Percentiles rank a stretch among this genome's conserved stretches.
These are phyloP conservation scores for Promerops cafer DNA, from an alignment of 2,113 vertebrate genomes.

Conservation along the genomic window DNA sequence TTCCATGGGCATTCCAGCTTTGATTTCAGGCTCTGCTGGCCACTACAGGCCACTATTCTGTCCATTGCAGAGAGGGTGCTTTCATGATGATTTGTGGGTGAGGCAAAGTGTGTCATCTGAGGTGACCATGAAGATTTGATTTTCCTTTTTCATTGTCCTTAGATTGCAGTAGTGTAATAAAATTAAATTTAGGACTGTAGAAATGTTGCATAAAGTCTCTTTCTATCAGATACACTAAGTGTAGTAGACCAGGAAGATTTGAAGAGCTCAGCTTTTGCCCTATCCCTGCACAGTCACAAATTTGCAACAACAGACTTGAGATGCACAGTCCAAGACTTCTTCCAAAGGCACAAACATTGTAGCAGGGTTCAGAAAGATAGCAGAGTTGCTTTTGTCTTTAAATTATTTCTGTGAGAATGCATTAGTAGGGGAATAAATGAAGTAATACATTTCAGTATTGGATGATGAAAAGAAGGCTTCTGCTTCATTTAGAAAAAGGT, in stretches of 20 bases:
- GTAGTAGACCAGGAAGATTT: not conserved
- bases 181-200: not conserved
- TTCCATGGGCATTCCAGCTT: not conserved
- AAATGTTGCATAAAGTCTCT: not conserved
- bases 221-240: not conserved
- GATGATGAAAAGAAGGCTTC: conserved; percentile 24
- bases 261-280: not conserved
- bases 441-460: not conserved
- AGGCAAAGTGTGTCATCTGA: not conserved
- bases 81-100: not conserved
- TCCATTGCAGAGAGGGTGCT: not conserved
- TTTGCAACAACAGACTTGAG: not conserved
- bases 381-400: not conserved
- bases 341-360: not conserved
- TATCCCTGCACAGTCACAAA: not conserved
- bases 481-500: conserved; percentile 33
- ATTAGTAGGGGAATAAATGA: conserved; percentile 1
- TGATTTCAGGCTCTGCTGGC: not conserved
- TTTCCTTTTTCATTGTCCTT: not conserved
- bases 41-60: not conserved
- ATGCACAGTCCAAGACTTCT: not conserved
- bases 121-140: not conserved
- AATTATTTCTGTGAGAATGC: not conserved
- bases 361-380: not conserved
- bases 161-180: not conserved